These are phyloP conservation scores for Periophthalmus modestus DNA, from an alignment of 2,113 vertebrate genomes.

Conservation along the genomic window DNA sequence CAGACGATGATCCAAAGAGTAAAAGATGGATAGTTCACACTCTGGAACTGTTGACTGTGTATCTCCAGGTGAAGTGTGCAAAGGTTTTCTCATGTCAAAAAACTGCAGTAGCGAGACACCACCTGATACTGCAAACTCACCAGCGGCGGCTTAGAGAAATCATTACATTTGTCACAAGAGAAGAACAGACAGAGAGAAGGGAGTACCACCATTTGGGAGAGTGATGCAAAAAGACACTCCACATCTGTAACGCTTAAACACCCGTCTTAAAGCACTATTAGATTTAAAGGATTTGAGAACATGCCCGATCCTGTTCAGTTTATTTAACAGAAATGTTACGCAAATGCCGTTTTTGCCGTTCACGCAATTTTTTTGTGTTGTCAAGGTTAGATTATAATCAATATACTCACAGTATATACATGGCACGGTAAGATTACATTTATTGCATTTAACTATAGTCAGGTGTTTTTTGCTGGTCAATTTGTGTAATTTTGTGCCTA, in stretches of 20 bases:
- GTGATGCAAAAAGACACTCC: constrained; percentile 10
- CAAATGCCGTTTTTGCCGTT: background rate
- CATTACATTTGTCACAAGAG: constrained; percentile 18
- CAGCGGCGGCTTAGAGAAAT: constrained; percentile 16
- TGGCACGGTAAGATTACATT: background rate
- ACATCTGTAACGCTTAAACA: constrained; percentile 3
- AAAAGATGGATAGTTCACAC: background rate
- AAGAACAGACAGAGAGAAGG: background rate
- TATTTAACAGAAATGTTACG: background rate
- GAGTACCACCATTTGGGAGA: background rate
- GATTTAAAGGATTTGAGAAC: background rate
- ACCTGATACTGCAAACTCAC: constrained; percentile 16
- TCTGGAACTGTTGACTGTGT: background rate
- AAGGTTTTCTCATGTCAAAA: constrained; percentile 6
- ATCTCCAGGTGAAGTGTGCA: constrained; percentile 7
- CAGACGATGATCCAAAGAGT: background rate
- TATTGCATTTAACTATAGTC: background rate
- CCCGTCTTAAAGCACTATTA: background rate
- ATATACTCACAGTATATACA: background rate
- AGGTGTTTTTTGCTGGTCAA: background rate
- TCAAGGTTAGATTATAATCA: background rate
- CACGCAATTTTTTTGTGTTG: background rate
- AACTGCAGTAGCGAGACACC: background rate
- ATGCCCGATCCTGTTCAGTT: background rate
- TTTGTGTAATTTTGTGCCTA: background rate